Conservation (phyloP, 2,113 vertebrate genomes). For the Bufo bufo region DNA sequence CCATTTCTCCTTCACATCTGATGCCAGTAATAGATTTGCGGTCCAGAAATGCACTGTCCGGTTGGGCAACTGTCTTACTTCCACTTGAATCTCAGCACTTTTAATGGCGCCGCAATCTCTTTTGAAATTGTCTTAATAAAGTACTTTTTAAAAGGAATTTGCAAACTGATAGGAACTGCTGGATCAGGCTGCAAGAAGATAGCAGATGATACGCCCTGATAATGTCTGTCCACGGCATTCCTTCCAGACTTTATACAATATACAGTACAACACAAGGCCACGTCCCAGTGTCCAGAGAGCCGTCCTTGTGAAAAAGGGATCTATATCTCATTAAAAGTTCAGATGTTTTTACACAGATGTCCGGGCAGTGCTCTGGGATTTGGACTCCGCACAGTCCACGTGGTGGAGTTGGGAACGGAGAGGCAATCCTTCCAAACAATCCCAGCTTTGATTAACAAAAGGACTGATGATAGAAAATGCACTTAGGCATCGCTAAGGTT, state of each 20-base stretch:
- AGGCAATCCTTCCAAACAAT: neutral
- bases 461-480: neutral
- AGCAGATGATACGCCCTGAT: neutral
- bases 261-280: slow-evolving; percentile 16
- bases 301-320: neutral
- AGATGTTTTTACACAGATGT: neutral
- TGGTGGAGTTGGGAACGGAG: neutral
- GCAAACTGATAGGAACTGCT: neutral
- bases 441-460: neutral
- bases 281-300: neutral
- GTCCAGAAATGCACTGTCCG: neutral
- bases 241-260: slow-evolving; percentile 17
- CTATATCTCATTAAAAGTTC: slow-evolving; percentile 39
- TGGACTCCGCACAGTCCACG: neutral
- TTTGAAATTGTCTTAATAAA: neutral
- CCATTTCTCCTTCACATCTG: neutral
- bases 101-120: neutral
- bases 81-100: neutral
- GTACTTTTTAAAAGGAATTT: slow-evolving; percentile 13
- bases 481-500: neutral
- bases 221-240: neutral
- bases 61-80: neutral
- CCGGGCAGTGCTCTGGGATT: neutral
- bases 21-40: neutral
- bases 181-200: neutral